Conservation (phyloP, 30 jellyfish, hydroid and myxozoan genomes). For the Aurelia sp. region DNA sequence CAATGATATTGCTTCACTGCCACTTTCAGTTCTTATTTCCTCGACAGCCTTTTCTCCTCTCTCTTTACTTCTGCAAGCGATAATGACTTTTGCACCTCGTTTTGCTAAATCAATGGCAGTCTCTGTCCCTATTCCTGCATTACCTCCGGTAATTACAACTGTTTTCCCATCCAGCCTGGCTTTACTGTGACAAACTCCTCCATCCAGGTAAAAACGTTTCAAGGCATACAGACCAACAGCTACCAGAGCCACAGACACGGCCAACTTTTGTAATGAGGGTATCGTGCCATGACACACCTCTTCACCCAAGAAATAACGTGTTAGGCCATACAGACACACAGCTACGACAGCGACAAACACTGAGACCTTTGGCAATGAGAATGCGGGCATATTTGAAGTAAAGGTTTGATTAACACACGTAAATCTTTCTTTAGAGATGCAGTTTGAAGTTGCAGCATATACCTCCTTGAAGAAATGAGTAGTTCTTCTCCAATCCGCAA, state of each 20-base stretch:
- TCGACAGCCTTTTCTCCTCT: slow-evolving; percentile 69
- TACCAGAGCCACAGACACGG: not conserved
- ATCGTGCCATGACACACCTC: slow-evolving; percentile 70
- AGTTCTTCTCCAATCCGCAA: no score
- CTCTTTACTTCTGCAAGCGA: slow-evolving; percentile 78
- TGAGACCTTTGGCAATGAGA: not conserved
- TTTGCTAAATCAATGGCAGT: slow-evolving; percentile 88
- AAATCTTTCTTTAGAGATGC: no score
- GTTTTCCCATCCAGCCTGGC: slow-evolving; percentile 91
- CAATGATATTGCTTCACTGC: slow-evolving; percentile 61
- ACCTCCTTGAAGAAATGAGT: no score
- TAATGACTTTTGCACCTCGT: slow-evolving; percentile 92
- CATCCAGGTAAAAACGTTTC: slow-evolving; percentile 25
- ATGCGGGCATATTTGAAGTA: not conserved
- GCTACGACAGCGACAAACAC: not conserved
- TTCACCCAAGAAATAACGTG: slow-evolving; percentile 26
- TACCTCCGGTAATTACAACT: slow-evolving; percentile 89
- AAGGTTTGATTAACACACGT: no score
- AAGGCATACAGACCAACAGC: slow-evolving; percentile 37
- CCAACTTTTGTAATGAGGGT: not conserved
- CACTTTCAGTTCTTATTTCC: slow-evolving; percentile 69
- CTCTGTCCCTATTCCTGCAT: slow-evolving; percentile 86
- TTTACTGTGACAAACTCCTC: slow-evolving; percentile 69
- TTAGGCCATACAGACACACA: slow-evolving; percentile 23
- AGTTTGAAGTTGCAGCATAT: no score